Percentiles rank a stretch among this genome's conserved stretches.
These are phyloP conservation scores for Sericinus montela DNA, from an alignment of 2,888 invertebrate species.

Conservation along the genomic window DNA sequence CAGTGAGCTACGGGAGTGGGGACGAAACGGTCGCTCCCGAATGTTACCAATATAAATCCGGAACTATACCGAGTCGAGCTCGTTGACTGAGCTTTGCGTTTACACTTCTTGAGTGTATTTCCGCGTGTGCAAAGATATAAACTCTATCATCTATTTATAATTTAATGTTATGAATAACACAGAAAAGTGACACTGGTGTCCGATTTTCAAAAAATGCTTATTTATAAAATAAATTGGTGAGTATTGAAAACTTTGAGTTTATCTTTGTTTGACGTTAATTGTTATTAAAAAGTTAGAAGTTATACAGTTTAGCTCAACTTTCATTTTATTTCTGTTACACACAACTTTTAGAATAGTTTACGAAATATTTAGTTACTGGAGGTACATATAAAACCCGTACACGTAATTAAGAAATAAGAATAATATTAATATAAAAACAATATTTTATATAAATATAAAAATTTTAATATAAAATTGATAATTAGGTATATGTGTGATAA, in stretches of 20 bases:
- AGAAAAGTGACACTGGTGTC: constrained; percentile 4
- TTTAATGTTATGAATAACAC: constrained; percentile 4
- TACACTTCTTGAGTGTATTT: constrained; percentile 14
- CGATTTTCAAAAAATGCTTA: background rate
- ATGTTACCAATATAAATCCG: constrained; percentile 29
- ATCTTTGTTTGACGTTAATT: no score
- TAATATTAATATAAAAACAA: no score
- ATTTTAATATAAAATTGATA: no score
- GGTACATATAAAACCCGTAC: no score
- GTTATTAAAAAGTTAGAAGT: no score
- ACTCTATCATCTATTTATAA: constrained; percentile 16
- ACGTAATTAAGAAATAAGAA: no score
- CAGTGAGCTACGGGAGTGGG: constrained; percentile 67
- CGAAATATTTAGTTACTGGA: no score
- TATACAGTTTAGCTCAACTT: no score
- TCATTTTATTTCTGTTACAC: no score
- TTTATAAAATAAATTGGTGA: constrained; percentile 13
- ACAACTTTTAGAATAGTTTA: no score
- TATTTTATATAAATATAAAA: no score
- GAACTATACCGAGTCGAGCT: constrained; percentile 40
- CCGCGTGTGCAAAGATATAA: constrained; percentile 14
- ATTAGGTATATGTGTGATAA: no score
- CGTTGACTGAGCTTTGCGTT: constrained; percentile 35
- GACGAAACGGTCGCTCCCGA: constrained; percentile 54
- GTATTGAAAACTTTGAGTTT: background rate